Conservation (phyloP, 2,113 vertebrate genomes). For the Leptocoma aspasia region DNA sequence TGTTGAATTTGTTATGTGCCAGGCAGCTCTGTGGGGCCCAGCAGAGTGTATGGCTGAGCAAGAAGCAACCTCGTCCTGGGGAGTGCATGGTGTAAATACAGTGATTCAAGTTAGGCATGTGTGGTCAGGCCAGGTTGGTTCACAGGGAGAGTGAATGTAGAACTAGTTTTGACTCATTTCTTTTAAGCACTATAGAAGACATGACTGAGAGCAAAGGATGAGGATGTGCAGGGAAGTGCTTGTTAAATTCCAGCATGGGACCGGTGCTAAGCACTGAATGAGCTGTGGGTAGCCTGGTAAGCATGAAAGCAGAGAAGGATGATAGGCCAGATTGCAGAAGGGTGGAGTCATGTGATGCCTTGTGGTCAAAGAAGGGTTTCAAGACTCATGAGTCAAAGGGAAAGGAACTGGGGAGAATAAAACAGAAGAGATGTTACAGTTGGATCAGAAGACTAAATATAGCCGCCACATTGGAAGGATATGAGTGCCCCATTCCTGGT, state of each 20-base stretch:
- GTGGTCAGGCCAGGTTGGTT: not conserved
- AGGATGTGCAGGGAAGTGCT: not conserved
- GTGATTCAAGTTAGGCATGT: not conserved
- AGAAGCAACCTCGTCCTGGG: not conserved
- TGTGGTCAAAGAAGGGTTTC: not conserved
- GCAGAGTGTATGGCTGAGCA: rapidly evolving
- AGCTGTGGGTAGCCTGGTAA: not conserved
- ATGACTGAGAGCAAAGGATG: not conserved
- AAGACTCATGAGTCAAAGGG: not conserved
- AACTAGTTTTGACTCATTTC: not conserved
- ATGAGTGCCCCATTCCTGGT: not conserved
- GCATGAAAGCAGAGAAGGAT: not conserved
- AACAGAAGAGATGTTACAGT: not conserved
- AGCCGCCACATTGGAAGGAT: not conserved
- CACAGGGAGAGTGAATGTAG: not conserved
- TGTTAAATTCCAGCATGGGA: not conserved
- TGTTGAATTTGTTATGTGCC: not conserved
- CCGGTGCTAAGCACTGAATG: not conserved
- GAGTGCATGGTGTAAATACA: not conserved
- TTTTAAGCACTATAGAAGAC: not conserved
- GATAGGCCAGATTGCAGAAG: not conserved
- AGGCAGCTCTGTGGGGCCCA: not conserved
- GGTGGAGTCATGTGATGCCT: not conserved
- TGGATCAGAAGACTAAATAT: not conserved
- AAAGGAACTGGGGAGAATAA: not conserved